Conservation (phyloP, 2,113 vertebrate species). For the Notechis scutatus region DNA sequence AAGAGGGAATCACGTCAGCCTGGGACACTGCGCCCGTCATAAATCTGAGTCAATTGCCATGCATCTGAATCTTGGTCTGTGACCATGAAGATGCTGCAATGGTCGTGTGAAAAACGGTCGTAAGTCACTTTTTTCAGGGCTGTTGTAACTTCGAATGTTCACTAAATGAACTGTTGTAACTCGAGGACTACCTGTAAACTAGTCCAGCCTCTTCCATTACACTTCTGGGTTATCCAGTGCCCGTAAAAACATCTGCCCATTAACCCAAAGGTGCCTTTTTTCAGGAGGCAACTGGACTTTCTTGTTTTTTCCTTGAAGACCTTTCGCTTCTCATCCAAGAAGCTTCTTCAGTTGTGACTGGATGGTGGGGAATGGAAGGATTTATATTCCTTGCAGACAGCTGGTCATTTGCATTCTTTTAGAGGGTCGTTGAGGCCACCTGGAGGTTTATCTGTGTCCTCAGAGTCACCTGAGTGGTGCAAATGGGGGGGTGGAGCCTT, state of each 20-base stretch:
- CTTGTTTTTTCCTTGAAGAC: too few species aligned
- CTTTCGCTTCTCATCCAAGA: too few species aligned
- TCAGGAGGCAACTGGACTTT: too few species aligned
- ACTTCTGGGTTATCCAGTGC: background rate
- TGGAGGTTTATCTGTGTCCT: too few species aligned
- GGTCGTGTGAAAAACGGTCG: background rate
- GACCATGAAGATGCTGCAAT: background rate
- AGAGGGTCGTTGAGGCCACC: too few species aligned
- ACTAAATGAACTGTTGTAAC: background rate
- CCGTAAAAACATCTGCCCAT: background rate
- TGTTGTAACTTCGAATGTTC: background rate
- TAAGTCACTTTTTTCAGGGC: background rate
- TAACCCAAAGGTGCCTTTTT: too few species aligned
- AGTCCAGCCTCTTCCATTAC: background rate
- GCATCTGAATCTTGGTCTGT: background rate
- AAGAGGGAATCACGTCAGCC: background rate
- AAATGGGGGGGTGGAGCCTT: too few species aligned
- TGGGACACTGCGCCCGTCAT: background rate
- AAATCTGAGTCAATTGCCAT: background rate
- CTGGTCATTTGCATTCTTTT: too few species aligned
- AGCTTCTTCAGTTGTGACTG: too few species aligned
- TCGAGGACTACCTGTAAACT: background rate
- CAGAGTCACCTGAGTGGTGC: too few species aligned
- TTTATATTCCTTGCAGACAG: too few species aligned
- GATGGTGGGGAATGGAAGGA: too few species aligned